phyloP scores from a whole-genome alignment of 1,140 invertebrate species.

The Sminthurides bifidus region DNA sequence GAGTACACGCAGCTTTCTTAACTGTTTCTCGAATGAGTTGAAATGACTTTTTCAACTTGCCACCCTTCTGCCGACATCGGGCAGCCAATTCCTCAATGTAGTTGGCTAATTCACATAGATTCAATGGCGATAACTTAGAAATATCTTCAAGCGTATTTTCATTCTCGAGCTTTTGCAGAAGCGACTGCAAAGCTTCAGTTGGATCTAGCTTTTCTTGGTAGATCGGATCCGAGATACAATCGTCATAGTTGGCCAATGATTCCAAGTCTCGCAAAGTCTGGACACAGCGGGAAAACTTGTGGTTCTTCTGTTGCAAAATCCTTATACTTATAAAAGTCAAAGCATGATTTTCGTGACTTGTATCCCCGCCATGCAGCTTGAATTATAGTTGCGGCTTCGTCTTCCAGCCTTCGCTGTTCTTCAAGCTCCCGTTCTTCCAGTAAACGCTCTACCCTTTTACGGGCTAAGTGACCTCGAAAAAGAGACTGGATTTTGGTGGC shows the following conservation, averaged over 20 bases:
- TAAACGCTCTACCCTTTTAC: background rate
- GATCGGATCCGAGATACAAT: background rate
- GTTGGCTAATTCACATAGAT: background rate
- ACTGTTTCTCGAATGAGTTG: background rate
- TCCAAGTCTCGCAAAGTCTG: background rate
- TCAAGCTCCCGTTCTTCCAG: background rate
- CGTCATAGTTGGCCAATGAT: background rate
- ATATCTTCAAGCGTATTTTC: background rate
- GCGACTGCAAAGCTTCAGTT: background rate
- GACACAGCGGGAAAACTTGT: background rate
- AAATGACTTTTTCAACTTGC: background rate
- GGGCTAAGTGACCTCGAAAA: background rate
- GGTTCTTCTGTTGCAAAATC: background rate
- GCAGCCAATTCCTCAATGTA: background rate
- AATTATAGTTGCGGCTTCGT: background rate
- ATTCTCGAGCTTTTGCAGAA: background rate
- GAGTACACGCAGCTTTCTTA: background rate
- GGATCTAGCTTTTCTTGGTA: background rate
- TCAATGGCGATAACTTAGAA: background rate
- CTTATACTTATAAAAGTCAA: background rate
- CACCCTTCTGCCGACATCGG: background rate
- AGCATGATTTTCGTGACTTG: background rate
- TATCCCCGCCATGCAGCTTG: background rate
- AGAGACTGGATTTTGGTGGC: conserved; percentile 4
- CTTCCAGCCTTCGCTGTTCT: background rate